Conservation (phyloP, 2,113 vertebrate species). For the Urocitellus parryii region DNA sequence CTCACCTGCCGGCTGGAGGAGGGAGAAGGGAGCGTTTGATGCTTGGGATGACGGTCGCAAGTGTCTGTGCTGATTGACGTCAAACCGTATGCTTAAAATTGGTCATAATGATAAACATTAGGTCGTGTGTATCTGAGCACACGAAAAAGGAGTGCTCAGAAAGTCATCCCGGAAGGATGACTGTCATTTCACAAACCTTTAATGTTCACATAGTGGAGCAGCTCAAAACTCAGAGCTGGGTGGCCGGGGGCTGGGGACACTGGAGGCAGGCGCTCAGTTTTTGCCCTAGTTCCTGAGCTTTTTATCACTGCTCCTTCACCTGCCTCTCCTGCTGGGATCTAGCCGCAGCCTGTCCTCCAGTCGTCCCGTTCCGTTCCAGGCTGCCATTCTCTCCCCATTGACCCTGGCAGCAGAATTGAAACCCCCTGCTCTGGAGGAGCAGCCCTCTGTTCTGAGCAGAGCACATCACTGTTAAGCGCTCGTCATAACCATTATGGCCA, state of each 20-base stretch:
- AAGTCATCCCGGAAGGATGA: rapidly evolving
- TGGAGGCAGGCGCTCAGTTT: rapidly evolving
- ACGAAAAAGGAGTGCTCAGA: rapidly evolving
- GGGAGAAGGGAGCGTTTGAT: rapidly evolving
- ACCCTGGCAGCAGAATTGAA: neutral
- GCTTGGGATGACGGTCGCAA: rapidly evolving
- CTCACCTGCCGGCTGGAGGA: rapidly evolving
- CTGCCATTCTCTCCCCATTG: rapidly evolving
- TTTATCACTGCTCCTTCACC: rapidly evolving
- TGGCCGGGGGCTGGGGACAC: neutral
- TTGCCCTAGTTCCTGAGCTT: rapidly evolving
- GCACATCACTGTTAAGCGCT: neutral
- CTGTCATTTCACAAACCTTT: rapidly evolving
- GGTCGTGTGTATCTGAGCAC: rapidly evolving
- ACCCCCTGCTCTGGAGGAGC: neutral
- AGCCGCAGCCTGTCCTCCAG: rapidly evolving
- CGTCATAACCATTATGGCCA: neutral
- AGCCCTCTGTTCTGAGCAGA: neutral
- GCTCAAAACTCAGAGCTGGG: too few relatives aligned
- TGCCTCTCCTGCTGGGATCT: rapidly evolving
- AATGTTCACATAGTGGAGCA: neutral
- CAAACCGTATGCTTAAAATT: neutral
- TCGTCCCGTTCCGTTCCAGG: neutral
- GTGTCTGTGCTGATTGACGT: rapidly evolving
- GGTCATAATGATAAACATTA: neutral